Conservation (phyloP, 2,113 vertebrate species). For the Ploceus nigricollis region DNA sequence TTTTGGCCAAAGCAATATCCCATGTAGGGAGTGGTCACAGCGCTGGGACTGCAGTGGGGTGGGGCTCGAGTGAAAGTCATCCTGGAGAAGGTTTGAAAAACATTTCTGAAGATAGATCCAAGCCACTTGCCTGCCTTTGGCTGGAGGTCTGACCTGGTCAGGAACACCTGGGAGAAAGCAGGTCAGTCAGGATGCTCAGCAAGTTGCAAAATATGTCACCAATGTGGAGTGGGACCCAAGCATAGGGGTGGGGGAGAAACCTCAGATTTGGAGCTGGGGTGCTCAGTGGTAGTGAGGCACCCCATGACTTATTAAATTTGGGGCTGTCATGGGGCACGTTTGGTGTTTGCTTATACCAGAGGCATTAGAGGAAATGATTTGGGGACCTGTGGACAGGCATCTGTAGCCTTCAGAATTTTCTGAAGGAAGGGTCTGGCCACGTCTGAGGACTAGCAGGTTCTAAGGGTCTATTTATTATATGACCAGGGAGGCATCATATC, state of each 20-base stretch:
- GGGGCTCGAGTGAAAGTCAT: not conserved
- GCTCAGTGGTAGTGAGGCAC: not conserved
- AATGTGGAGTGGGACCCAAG: rapidly evolving
- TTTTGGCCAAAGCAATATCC: not conserved
- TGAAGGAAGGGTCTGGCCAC: not conserved
- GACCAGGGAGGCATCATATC: not conserved
- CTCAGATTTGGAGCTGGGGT: not conserved
- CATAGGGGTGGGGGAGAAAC: not conserved
- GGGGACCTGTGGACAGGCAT: not conserved
- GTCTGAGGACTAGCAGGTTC: not conserved
- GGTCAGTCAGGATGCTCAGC: not conserved
- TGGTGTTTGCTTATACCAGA: not conserved
- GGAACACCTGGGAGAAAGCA: not conserved
- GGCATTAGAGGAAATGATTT: not conserved
- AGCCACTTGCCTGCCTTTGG: not conserved
- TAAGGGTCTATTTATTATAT: not conserved
- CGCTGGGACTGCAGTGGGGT: not conserved
- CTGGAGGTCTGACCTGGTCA: not conserved
- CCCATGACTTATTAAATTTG: not conserved
- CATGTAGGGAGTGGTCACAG: rapidly evolving
- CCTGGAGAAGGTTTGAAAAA: not conserved
- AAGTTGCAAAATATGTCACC: not conserved
- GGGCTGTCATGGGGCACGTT: rapidly evolving
- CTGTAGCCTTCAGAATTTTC: not conserved
- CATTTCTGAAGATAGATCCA: not conserved